Conservation (phyloP, 2,113 vertebrate species). For the Asarcornis scutulata region DNA sequence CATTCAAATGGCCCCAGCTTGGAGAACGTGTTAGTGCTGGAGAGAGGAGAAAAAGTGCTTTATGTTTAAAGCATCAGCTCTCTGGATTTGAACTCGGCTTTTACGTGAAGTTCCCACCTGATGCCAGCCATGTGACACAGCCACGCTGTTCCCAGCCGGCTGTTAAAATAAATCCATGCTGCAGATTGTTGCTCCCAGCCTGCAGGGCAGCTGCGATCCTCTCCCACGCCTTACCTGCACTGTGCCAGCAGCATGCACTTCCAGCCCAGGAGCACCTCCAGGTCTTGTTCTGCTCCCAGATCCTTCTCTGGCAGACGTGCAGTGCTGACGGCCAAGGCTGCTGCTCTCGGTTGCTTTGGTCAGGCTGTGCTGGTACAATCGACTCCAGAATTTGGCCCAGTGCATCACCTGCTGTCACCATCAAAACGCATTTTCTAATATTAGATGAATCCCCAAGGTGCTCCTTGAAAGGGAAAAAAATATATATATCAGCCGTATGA, state of each 20-base stretch:
- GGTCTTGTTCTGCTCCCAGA: not conserved
- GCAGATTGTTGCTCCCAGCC: not conserved
- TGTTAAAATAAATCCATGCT: not conserved
- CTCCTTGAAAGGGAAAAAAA: not conserved
- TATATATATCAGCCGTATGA: not conserved
- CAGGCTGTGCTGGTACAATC: not conserved
- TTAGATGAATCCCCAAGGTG: not conserved
- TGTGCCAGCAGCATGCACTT: not conserved
- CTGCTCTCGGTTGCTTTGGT: fast-evolving
- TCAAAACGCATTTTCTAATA: not conserved
- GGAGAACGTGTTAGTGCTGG: not conserved
- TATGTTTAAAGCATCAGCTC: not conserved
- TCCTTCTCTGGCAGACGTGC: not conserved
- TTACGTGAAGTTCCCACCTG: not conserved
- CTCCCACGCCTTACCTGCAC: not conserved
- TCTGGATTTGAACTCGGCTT: not conserved
- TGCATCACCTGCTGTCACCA: not conserved
- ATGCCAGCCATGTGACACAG: not conserved
- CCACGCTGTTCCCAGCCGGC: not conserved
- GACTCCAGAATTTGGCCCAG: not conserved
- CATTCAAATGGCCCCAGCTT: not conserved
- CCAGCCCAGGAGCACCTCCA: not conserved
- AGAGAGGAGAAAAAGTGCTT: not conserved
- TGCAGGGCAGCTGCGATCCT: not conserved
- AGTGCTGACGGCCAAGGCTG: not conserved